A percentile compares a stretch with the other conserved stretches of the same genome.
Conservation (phyloP, 2,888 invertebrate genomes). For the Sinhomidia bicolor region DNA sequence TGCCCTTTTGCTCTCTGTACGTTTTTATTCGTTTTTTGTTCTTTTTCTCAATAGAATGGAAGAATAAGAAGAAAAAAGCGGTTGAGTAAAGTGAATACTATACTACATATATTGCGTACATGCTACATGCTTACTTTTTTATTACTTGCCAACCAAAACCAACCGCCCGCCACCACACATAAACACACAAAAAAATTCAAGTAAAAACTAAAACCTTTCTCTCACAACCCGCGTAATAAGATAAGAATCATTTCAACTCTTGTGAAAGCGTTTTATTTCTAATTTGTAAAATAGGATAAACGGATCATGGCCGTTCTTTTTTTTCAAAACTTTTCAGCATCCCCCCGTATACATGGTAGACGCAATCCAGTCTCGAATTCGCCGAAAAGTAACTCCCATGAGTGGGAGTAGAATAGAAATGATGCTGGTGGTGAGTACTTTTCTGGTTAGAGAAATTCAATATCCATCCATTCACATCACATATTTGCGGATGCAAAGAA, state of each 20-base stretch:
- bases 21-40: background rate
- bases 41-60: background rate
- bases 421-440: constrained; percentile 19
- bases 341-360: too few relatives aligned
- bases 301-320: constrained; percentile 39
- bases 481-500: constrained; percentile 47
- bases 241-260: constrained; percentile 53
- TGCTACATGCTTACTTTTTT: constrained; percentile 31
- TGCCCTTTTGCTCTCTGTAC: background rate
- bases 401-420: background rate
- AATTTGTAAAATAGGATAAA: constrained; percentile 71
- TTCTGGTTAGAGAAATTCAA: constrained; percentile 39
- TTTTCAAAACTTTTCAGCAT: constrained; percentile 15
- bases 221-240: constrained; percentile 34
- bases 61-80: constrained; percentile 13
- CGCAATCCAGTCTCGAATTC: constrained; percentile 18
- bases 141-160: constrained; percentile 21
- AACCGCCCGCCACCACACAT: background rate
- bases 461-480: constrained; percentile 49
- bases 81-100: background rate
- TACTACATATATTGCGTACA: too few relatives aligned
- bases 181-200: constrained; percentile 15
- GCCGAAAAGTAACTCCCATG: constrained; percentile 30
- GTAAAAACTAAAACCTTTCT: constrained; percentile 31
- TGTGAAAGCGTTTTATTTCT: constrained; percentile 62